A percentile compares a stretch with the other conserved stretches of the same genome.
These are phyloP conservation scores for Epizoanthus scotinus DNA, from an alignment of 92 coral and sea anemone genomes.

Conservation along the genomic window DNA sequence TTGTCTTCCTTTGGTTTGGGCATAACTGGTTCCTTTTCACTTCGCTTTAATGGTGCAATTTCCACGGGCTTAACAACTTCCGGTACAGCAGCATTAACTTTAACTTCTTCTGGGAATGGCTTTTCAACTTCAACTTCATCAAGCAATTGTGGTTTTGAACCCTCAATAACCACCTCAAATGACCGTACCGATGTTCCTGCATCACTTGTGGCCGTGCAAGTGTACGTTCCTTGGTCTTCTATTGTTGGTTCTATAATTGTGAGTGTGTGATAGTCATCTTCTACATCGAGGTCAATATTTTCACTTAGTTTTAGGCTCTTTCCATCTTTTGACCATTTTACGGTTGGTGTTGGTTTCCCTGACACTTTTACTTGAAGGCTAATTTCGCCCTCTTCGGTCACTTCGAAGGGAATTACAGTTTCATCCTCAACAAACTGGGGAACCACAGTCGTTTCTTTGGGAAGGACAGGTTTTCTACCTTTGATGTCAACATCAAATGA, in stretches of 20 bases:
- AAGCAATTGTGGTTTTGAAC: conserved; percentile 35
- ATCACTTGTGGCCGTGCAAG: conserved; percentile 78
- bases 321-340: conserved; percentile 67
- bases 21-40: conserved; percentile 18
- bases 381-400: conserved; percentile 73
- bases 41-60: not conserved
- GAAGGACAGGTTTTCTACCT: conserved; percentile 32
- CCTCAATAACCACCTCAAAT: conserved; percentile 83
- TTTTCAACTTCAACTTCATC: conserved; percentile 28
- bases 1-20: not conserved
- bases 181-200: conserved; percentile 82
- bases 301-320: conserved; percentile 52
- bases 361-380: conserved; percentile 56
- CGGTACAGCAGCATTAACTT: conserved; percentile 25
- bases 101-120: conserved; percentile 34
- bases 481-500: conserved; percentile 60
- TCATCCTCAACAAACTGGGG: conserved; percentile 68
- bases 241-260: conserved; percentile 70
- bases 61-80: conserved; percentile 12
- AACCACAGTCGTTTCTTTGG: conserved; percentile 28
- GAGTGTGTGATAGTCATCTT: conserved; percentile 63
- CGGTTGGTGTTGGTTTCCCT: conserved; percentile 60
- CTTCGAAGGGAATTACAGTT: conserved; percentile 64
- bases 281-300: conserved; percentile 60
- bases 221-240: conserved; percentile 80